Conservation (phyloP, 35 echinoderm and acorn worm species). For the Acanthaster planci region DNA sequence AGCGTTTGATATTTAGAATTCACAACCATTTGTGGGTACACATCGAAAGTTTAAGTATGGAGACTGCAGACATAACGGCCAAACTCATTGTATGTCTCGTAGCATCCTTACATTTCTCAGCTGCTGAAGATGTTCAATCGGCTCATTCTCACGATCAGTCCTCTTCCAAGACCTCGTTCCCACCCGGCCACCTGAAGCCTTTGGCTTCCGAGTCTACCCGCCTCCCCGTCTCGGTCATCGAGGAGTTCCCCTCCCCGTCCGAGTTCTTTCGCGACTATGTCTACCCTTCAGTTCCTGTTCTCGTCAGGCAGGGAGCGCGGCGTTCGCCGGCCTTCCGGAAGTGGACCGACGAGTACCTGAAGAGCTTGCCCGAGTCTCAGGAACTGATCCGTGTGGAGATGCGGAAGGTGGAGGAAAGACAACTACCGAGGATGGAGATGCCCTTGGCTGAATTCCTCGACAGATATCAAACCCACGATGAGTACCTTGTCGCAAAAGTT, state of each 20-base stretch:
- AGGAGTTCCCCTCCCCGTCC: constrained; percentile 60
- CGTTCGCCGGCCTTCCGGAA: constrained; percentile 52
- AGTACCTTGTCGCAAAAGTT: constrained; percentile 63
- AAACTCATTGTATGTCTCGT: too few relatives aligned
- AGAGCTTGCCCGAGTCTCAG: constrained; percentile 52
- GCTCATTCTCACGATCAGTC: too few relatives aligned
- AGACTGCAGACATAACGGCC: too few relatives aligned
- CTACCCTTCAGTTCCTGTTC: constrained; percentile 66
- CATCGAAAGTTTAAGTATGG: too few relatives aligned
- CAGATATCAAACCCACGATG: constrained; percentile 61
- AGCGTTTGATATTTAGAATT: too few relatives aligned
- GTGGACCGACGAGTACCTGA: constrained; percentile 73
- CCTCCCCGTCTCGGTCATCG: constrained; percentile 36
- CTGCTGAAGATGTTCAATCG: too few relatives aligned
- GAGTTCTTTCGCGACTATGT: constrained; percentile 76
- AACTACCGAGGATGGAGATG: constrained; percentile 33
- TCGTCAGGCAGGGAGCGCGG: constrained; percentile 69
- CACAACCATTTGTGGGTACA: too few relatives aligned
- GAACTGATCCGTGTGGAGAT: constrained; percentile 59
- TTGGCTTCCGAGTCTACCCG: constrained; percentile 44
- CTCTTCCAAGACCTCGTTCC: too few relatives aligned
- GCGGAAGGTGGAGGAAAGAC: constrained; percentile 72
- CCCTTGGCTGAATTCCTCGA: constrained; percentile 69
- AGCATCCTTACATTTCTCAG: too few relatives aligned
- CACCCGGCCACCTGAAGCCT: constrained; percentile 68